phyloP scores from a whole-genome alignment of 37 sponge, comb jelly and placozoan species.

The Tethya wilhelma region DNA sequence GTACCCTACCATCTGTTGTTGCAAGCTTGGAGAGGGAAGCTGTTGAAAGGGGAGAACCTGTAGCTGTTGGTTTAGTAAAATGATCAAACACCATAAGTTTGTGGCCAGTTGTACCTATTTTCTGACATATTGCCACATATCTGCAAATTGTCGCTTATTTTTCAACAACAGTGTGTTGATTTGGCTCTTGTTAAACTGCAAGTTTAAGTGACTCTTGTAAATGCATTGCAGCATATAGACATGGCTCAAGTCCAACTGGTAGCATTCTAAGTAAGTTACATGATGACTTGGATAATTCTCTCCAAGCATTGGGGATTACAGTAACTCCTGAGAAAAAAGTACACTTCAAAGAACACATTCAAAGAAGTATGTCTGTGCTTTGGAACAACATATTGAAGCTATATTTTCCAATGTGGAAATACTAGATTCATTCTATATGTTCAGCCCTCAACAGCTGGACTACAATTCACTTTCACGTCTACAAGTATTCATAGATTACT shows the following conservation, averaged over 20 bases:
- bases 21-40: slow-evolving; percentile 3
- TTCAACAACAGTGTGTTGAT: neutral
- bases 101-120: neutral
- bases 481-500: neutral
- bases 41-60: neutral
- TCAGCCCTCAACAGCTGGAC: neutral
- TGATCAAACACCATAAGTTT: neutral
- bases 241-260: neutral
- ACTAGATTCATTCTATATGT: too few species aligned
- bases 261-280: neutral
- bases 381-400: neutral
- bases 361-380: neutral
- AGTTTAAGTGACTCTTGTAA: neutral
- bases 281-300: neutral
- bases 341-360: neutral
- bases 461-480: neutral
- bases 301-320: neutral
- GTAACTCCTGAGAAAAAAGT: neutral
- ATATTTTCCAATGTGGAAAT: too few species aligned
- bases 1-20: neutral
- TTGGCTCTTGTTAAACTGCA: neutral
- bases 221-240: neutral
- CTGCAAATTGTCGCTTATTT: neutral
- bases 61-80: neutral
- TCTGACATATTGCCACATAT: slow-evolving; percentile 1